Base-by-base conservation (phyloP, 92 coral and sea anemone species). In the Parazoanthus swiftii region DNA sequence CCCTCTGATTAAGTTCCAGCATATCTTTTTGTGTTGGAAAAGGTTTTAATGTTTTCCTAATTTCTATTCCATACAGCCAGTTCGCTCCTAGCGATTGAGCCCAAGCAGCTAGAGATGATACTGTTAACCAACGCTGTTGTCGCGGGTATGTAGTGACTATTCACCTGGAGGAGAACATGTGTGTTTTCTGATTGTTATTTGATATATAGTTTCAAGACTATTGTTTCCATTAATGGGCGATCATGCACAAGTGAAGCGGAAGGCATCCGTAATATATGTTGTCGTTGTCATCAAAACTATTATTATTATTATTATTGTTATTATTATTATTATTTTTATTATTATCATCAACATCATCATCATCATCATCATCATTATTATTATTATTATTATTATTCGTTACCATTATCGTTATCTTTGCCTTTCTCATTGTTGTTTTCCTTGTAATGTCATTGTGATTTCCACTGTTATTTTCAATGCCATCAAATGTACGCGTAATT, bases 21-120 rank as follows among this genome's bases (percentile, higher is more conserved):
- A 74, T 74, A 21, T 18, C 50, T 44, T 25, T 20, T 42, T 77
- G 44, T 16, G 13, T 77, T 21, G 4, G 10, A 8, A 15, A 46
- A 78, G 16, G 50, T 13, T 54, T 80, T 56, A 29, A 80, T 3
- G 13, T 63, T 70, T 29, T 44, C 15, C 51, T 68, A 46, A 7
- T 36, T 72, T 42, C 26, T 15, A 25, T 13, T 86, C 25, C 67
- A 33, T 71, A 85, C 89, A 94, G 97, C 93, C 14, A 85, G 95
- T 85, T 65, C 89, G 56, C 91, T 94, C 9, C 93, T 94, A 54
- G 93, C 92, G 6, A 82, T 94, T 51, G 14, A 91, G 23, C 86
- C 89, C 13, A 92, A 94, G 13, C 82, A 81, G 51, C 79, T 94
- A 36, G 91, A 90, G 37, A 76, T 86, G 79, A 81, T 91, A 9